phyloP scores from a whole-genome alignment of 2,888 invertebrate genomes.

The Ichneumoninae sp. region DNA sequence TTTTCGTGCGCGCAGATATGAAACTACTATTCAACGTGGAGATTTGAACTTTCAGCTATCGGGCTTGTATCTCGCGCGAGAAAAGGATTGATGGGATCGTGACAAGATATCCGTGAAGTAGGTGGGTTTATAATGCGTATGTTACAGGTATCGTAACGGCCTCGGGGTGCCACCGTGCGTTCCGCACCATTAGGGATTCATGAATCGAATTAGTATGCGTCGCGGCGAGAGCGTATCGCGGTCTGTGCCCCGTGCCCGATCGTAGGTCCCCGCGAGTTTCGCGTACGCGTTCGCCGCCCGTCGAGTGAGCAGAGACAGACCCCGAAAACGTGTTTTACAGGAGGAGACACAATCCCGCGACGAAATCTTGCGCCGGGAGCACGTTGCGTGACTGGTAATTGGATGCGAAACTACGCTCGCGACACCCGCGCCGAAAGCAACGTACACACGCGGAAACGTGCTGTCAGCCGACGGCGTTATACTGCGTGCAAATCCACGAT shows the following conservation, averaged over 20 bases:
- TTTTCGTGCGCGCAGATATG: not conserved
- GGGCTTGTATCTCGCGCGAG: conserved; percentile 3
- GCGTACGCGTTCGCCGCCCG: conserved; percentile 51
- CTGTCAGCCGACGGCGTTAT: conserved; percentile 21
- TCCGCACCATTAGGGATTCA: conserved; percentile 71
- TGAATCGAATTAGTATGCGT: conserved; percentile 71
- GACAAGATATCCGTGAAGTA: not conserved
- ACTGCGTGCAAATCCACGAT: conserved; percentile 58
- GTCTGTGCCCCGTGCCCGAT: conserved; percentile 28
- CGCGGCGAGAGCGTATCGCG: conserved; percentile 62
- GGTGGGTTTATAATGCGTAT: conserved; percentile 13
- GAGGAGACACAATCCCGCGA: conserved; percentile 55
- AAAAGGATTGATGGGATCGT: not conserved
- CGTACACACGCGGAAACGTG: conserved; percentile 4
- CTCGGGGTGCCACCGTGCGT: conserved; percentile 37
- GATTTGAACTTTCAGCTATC: not conserved
- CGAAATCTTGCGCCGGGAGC: conserved; percentile 69
- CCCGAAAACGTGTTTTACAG: conserved; percentile 73
- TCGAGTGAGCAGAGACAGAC: conserved; percentile 44
- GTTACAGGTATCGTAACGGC: conserved; percentile 16
- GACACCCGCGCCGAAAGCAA: conserved; percentile 42
- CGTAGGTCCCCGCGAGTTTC: conserved; percentile 18
- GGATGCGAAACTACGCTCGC: conserved; percentile 66
- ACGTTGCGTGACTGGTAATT: conserved; percentile 75
- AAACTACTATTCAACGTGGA: not conserved